These are phyloP conservation scores for Falco columbarius DNA, from an alignment of 2,797 vertebrate genomes.

Conservation along the genomic window DNA sequence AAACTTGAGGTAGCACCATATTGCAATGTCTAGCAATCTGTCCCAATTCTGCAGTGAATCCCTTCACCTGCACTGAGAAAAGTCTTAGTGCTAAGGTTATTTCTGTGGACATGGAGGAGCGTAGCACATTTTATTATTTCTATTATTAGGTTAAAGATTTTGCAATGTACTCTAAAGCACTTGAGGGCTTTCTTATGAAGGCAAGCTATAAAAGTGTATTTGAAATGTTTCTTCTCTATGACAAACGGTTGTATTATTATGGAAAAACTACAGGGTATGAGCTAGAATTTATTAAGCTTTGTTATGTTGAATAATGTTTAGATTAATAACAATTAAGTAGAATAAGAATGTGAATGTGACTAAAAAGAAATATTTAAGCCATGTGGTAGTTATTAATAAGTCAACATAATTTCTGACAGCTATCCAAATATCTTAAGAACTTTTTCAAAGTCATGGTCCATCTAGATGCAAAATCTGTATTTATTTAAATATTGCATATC, in stretches of 20 bases:
- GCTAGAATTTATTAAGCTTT: conserved; percentile 23
- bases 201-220: background rate
- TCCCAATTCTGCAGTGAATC: background rate
- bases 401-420: conserved; percentile 57
- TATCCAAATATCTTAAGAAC: conserved; percentile 39
- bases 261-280: conserved; percentile 1
- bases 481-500: conserved; percentile 59
- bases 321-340: conserved; percentile 45
- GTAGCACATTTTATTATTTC: background rate
- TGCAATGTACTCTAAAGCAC: conserved; percentile 15
- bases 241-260: background rate
- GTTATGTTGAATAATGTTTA: conserved; percentile 11
- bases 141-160: conserved; percentile 38
- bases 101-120: background rate
- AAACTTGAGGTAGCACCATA: background rate
- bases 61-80: background rate
- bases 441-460: conserved; percentile 42
- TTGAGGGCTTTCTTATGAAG: conserved; percentile 36
- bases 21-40: background rate
- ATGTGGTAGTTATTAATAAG: conserved; percentile 67
- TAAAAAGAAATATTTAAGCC: conserved; percentile 34
- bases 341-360: conserved; percentile 42
- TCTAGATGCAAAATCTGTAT: conserved; percentile 46
- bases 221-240: background rate
- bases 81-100: background rate